These are phyloP conservation scores for Spea hammondii DNA, from an alignment of 2,797 vertebrate species.

Conservation along the genomic window DNA sequence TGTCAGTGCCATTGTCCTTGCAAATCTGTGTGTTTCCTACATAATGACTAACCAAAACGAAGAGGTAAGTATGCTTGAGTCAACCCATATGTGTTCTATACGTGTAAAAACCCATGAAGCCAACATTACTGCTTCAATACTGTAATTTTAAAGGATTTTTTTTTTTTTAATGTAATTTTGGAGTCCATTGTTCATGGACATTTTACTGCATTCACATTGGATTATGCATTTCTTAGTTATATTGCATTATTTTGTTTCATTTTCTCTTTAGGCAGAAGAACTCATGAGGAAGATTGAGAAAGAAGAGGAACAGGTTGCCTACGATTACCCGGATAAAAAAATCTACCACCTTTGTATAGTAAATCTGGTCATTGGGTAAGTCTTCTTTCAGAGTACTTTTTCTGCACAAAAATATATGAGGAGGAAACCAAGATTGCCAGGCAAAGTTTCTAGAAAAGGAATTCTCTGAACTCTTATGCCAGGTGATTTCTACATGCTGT, in stretches of 20 bases:
- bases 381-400: too few species aligned
- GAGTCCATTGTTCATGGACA: too few species aligned
- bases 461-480: neutral
- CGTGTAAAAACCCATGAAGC: too few species aligned
- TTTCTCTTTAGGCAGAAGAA: slow-evolving; percentile 76
- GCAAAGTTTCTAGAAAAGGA: too few species aligned
- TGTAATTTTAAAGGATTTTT: too few species aligned
- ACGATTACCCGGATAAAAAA: slow-evolving; percentile 87
- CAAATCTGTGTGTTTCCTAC: slow-evolving; percentile 94
- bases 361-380: slow-evolving; percentile 92
- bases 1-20: slow-evolving; percentile 90
- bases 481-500: slow-evolving; percentile 7
- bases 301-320: slow-evolving; percentile 91
- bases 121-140: too few species aligned
- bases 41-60: slow-evolving; percentile 95
- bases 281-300: slow-evolving; percentile 92
- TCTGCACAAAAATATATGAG: too few species aligned
- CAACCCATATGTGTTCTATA: too few species aligned
- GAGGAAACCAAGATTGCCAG: too few species aligned
- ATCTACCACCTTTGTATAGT: slow-evolving; percentile 94
- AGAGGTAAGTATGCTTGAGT: slow-evolving; percentile 67
- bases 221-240: neutral
- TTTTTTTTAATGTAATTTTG: too few species aligned
- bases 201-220: neutral
- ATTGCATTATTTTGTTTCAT: neutral